Conservation (phyloP, 2,113 vertebrate genomes). For the Bagarius yarrelli region DNA sequence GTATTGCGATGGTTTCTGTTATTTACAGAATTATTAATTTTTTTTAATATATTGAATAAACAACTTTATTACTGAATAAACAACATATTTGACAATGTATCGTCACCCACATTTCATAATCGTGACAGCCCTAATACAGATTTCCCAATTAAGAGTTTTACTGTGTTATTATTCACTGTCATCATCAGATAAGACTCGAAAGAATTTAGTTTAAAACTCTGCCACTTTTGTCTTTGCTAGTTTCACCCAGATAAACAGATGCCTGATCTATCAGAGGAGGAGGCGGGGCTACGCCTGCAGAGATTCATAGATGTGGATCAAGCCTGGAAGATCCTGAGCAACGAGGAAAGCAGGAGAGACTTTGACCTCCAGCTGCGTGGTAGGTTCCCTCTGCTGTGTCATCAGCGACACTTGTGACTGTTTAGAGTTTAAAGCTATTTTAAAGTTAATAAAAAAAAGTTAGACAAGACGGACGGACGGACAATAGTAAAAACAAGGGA, state of each 20-base stretch:
- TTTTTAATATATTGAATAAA: too few relatives aligned
- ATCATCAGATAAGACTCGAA: conserved; percentile 63
- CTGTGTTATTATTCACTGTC: not conserved
- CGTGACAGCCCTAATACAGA: too few relatives aligned
- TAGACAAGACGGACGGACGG: not conserved
- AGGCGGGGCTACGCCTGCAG: conserved; percentile 68
- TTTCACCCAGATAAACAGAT: conserved; percentile 85
- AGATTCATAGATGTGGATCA: conserved; percentile 83
- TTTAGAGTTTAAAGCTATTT: too few relatives aligned
- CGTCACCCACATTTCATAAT: too few relatives aligned
- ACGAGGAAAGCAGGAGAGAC: conserved; percentile 79
- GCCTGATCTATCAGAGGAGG: conserved; percentile 69
- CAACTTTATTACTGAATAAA: too few relatives aligned
- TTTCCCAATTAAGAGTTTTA: too few relatives aligned
- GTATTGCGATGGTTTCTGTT: too few relatives aligned
- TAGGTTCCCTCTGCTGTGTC: conserved; percentile 63
- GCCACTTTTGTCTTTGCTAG: conserved; percentile 67
- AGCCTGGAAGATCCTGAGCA: conserved; percentile 86
- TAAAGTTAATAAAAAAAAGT: not conserved
- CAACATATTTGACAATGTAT: too few relatives aligned
- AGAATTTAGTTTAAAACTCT: conserved; percentile 59
- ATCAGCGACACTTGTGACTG: not conserved
- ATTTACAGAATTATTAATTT: too few relatives aligned
- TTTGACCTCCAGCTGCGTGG: conserved; percentile 83
- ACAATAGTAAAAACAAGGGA: too few relatives aligned